A percentile compares a stretch with the other conserved stretches of the same genome.
phyloP scores from a whole-genome alignment of 2,113 vertebrate genomes.

The Vombatus ursinus region DNA sequence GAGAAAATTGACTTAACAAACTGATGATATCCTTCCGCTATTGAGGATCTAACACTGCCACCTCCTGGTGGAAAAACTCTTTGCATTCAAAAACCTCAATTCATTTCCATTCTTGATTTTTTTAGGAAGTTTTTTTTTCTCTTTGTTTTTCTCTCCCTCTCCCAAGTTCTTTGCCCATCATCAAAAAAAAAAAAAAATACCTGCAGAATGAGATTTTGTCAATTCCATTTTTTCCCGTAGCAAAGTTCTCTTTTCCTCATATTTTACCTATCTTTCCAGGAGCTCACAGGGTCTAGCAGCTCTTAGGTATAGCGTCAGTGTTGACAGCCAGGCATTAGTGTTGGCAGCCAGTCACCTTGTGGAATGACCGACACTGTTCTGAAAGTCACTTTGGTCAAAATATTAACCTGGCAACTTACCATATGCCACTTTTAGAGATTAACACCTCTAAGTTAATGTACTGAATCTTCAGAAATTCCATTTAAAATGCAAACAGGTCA shows the following conservation, averaged over 20 bases:
- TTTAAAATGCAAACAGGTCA: neutral
- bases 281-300: neutral
- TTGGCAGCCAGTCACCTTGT: neutral
- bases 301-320: neutral
- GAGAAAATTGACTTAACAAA: neutral
- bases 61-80: conserved; percentile 49
- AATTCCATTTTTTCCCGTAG: neutral
- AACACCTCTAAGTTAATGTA: neutral
- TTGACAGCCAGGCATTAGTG: neutral
- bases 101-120: too few species aligned
- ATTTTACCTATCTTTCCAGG: neutral
- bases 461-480: neutral
- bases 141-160: neutral
- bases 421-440: neutral
- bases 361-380: neutral
- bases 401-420: neutral
- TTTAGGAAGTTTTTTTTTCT: accelerated
- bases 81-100: neutral
- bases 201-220: neutral
- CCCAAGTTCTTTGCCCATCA: neutral
- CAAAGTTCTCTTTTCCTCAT: neutral
- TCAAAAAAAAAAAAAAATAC: neutral
- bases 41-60: conserved; percentile 64
- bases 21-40: neutral
- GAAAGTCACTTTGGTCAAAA: neutral